Conservation (phyloP, 92 coral and sea anemone genomes). For the Isaurus tuberculatus region DNA sequence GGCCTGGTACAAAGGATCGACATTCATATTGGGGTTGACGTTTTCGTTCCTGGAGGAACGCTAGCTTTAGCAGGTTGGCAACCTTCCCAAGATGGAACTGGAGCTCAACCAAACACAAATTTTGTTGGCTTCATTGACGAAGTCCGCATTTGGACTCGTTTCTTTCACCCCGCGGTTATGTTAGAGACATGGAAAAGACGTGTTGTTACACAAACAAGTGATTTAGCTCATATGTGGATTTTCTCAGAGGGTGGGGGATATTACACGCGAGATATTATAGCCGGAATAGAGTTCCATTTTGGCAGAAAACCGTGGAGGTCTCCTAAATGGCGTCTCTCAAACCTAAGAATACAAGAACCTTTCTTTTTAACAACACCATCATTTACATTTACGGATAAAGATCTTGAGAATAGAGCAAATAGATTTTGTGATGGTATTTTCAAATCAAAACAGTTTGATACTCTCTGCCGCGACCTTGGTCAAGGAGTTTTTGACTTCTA, state of each 20-base stretch:
- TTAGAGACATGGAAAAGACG: slow-evolving; percentile 62
- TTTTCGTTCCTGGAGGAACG: slow-evolving; percentile 63
- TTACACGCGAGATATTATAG: slow-evolving; percentile 43
- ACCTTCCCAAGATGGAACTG: slow-evolving; percentile 67
- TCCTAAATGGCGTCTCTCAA: slow-evolving; percentile 66
- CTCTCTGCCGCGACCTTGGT: slow-evolving; percentile 57
- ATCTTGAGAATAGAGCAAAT: slow-evolving; percentile 28
- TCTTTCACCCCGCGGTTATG: slow-evolving; percentile 69
- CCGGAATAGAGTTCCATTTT: slow-evolving; percentile 39
- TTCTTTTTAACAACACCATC: slow-evolving; percentile 30
- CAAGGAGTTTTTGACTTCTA: slow-evolving; percentile 54
- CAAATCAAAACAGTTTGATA: slow-evolving; percentile 41
- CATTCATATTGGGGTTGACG: slow-evolving; percentile 41
- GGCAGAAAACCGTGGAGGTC: slow-evolving; percentile 64
- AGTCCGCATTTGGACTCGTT: slow-evolving; percentile 67
- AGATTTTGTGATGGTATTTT: slow-evolving; percentile 52
- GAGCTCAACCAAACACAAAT: slow-evolving; percentile 52
- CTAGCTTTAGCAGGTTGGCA: slow-evolving; percentile 76
- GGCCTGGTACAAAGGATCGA: slow-evolving; percentile 63
- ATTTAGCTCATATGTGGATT: slow-evolving; percentile 61
- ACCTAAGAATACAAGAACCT: slow-evolving; percentile 51
- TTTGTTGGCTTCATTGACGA: slow-evolving; percentile 70
- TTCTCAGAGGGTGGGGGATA: slow-evolving; percentile 65
- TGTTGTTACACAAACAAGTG: slow-evolving; percentile 47
- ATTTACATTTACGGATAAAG: slow-evolving; percentile 43